Percentiles rank a stretch among this genome's conserved stretches.
These are phyloP conservation scores for Pipistrellus pygmaeus DNA, from an alignment of 2,797 vertebrate genomes.

Conservation along the genomic window DNA sequence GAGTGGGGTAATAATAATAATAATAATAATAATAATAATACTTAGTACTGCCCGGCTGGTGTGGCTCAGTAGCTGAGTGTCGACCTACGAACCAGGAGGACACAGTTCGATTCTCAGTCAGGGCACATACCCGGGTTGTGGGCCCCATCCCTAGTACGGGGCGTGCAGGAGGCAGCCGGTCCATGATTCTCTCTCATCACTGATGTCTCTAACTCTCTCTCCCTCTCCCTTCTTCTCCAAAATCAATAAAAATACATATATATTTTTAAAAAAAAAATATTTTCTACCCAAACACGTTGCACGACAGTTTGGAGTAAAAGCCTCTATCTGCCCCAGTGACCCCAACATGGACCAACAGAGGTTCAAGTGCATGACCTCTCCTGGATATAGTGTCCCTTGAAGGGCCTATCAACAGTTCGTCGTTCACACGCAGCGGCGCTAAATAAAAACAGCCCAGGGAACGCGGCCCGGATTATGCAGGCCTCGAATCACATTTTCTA, in stretches of 20 bases:
- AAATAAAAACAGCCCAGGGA: constrained; percentile 65
- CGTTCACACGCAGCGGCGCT: constrained; percentile 22
- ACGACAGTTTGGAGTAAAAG: neutral
- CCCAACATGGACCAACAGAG: neutral
- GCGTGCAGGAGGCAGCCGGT: too few species aligned
- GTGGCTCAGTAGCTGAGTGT: too few species aligned
- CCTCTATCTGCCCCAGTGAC: neutral
- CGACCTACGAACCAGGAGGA: too few species aligned
- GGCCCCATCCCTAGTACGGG: too few species aligned
- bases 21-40: neutral
- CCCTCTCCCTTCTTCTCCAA: too few species aligned
- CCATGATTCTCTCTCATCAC: too few species aligned
- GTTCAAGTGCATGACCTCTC: neutral
- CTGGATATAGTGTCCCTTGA: neutral
- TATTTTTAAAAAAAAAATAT: neutral
- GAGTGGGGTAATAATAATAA: neutral
- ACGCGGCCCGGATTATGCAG: constrained; percentile 15
- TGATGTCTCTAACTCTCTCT: too few species aligned
- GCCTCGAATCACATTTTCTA: constrained; percentile 49
- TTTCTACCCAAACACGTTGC: constrained; percentile 5
- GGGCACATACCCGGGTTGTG: too few species aligned
- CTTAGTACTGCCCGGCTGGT: neutral
- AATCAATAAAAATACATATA: too few species aligned
- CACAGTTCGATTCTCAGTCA: too few species aligned
- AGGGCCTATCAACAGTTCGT: constrained; percentile 28